Evolutionary conservation across 1,140 invertebrate species (phyloP).

Genomic region (Drosophila lacteicornis): DNA sequence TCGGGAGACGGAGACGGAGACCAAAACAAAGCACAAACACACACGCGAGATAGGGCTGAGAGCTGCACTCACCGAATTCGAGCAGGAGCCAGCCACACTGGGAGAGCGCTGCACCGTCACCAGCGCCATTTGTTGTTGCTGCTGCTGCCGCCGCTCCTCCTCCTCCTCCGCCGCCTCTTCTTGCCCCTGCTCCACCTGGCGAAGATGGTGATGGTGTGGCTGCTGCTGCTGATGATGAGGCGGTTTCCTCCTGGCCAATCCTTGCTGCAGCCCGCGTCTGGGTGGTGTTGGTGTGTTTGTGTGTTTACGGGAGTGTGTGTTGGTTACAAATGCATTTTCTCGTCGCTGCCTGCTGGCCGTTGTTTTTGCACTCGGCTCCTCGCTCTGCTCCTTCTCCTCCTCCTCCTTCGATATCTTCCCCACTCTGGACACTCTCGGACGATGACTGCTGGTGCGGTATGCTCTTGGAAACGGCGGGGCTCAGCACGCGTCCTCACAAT

Average conservation of each 20-base stretch:
- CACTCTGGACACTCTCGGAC: conserved; percentile 47
- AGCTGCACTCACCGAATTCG: conserved; percentile 84
- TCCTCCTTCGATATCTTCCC: background rate
- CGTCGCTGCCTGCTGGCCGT: conserved; percentile 68
- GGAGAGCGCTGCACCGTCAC: conserved; percentile 90
- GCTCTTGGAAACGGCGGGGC: conserved; percentile 19
- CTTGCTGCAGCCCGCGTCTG: conserved; percentile 44
- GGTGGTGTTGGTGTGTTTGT: conserved; percentile 20
- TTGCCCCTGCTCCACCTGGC: conserved; percentile 49
- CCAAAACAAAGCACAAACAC: conserved; percentile 72
- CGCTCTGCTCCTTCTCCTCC: conserved; percentile 31
- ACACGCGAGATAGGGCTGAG: conserved; percentile 35
- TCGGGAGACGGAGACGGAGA: conserved; percentile 17
- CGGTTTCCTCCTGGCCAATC: conserved; percentile 48
- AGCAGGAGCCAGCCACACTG: conserved; percentile 88
- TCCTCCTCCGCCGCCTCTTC: conserved; percentile 28
- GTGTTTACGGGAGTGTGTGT: conserved; percentile 33
- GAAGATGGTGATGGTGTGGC: conserved; percentile 18
- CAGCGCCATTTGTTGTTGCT: conserved; percentile 87
- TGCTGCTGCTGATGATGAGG: conserved; percentile 33
- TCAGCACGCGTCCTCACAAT: conserved; percentile 39
- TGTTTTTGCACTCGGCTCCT: conserved; percentile 78
- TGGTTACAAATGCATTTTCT: conserved; percentile 77
- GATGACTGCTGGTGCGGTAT: conserved; percentile 32
- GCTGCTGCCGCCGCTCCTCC: conserved; percentile 29